Evolutionary conservation across 2,888 invertebrate species (phyloP).

Genomic region (Alsophila aescularia): DNA sequence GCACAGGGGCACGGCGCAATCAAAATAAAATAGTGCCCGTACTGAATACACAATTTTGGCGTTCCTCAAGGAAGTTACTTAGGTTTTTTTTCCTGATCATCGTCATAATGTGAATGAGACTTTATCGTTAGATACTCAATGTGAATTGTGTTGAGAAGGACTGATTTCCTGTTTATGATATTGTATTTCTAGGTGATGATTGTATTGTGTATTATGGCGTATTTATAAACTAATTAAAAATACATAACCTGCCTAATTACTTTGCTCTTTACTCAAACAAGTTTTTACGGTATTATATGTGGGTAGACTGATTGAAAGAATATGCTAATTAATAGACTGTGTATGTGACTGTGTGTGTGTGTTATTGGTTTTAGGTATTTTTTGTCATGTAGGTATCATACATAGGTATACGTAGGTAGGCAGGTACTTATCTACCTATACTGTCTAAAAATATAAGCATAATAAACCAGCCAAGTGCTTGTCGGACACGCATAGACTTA

Average conservation of each 20-base stretch:
- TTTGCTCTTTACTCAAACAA: neutral
- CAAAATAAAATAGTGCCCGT: neutral
- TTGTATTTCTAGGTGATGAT: slow-evolving; percentile 9
- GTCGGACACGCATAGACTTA: no score
- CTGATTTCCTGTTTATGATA: slow-evolving; percentile 48
- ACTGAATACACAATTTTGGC: neutral
- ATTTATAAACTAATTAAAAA: slow-evolving; percentile 1
- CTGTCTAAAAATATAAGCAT: no score
- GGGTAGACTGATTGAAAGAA: no score
- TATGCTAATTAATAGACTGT: no score
- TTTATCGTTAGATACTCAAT: neutral
- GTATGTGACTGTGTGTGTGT: no score
- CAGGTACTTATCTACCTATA: no score
- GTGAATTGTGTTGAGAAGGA: neutral
- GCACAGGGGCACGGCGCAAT: no score
- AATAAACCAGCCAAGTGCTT: no score
- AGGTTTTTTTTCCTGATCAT: neutral
- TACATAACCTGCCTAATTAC: neutral
- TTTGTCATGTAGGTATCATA: no score
- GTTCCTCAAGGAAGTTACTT: slow-evolving; percentile 4
- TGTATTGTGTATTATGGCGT: slow-evolving; percentile 5
- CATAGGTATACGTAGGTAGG: no score
- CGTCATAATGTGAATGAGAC: neutral
- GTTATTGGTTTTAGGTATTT: no score
- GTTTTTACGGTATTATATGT: neutral